A percentile compares a stretch with the other conserved stretches of the same genome.
These are phyloP conservation scores for Myotis yumanensis DNA, from an alignment of 2,113 vertebrate genomes.

Conservation along the genomic window DNA sequence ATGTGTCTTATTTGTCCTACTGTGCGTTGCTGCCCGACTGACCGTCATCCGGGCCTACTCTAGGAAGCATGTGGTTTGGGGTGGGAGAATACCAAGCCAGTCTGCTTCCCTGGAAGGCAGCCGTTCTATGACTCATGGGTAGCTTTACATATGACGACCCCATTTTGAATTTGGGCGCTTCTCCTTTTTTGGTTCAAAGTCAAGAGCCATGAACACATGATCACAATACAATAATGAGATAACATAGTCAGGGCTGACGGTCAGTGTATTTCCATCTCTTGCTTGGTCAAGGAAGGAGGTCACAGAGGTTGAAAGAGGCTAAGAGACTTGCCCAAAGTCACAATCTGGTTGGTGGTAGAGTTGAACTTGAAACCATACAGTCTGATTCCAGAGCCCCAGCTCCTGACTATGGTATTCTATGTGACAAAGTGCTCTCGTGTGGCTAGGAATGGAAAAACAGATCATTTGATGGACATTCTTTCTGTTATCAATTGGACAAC, in stretches of 20 bases:
- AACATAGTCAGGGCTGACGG: neutral
- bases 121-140: neutral
- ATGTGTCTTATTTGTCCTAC: neutral
- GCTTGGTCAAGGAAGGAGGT: neutral
- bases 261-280: neutral
- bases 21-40: neutral
- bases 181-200: neutral
- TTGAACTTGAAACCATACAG: neutral
- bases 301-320: neutral
- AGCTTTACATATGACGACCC: neutral
- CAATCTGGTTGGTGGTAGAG: neutral
- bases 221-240: neutral
- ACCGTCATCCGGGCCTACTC: neutral
- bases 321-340: neutral
- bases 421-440: neutral
- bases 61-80: neutral
- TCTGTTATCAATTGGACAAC: neutral
- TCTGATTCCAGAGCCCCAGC: neutral
- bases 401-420: neutral
- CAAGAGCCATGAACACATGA: neutral
- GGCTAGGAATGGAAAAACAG: neutral
- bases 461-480: neutral
- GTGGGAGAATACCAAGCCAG: neutral
- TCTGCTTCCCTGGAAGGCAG: neutral
- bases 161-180: neutral